Conservation (phyloP, 2,888 invertebrate species). For the Dryobotodes eremita region DNA sequence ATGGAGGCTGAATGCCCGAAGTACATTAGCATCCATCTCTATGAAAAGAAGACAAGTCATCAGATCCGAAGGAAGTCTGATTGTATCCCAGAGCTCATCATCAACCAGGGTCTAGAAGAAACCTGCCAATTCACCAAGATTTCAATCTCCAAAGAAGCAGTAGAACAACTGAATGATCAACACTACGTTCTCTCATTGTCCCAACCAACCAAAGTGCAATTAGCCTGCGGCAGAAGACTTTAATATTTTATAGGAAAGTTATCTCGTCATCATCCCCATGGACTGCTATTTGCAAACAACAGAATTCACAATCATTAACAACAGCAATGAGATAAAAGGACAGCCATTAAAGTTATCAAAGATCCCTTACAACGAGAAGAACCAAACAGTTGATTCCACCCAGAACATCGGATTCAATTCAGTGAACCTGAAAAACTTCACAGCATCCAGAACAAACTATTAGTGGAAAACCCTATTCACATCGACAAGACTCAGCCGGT, state of each 20-base stretch:
- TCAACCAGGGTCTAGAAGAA: background rate
- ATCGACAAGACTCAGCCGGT: background rate
- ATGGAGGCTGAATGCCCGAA: no score
- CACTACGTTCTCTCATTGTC: background rate
- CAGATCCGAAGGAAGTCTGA: slow-evolving; percentile 9
- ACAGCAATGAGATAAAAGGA: background rate
- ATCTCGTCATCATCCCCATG: background rate
- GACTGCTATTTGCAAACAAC: background rate
- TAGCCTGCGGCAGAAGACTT: background rate
- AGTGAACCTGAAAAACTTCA: background rate
- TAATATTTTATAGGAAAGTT: background rate
- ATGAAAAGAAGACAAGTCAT: slow-evolving; percentile 1
- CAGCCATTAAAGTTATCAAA: background rate
- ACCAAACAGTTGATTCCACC: background rate
- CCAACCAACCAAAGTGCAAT: background rate
- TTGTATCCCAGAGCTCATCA: slow-evolving; percentile 7
- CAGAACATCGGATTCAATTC: slow-evolving; percentile 7
- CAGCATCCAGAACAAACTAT: background rate
- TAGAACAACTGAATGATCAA: background rate
- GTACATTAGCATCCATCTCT: slow-evolving; percentile 1
- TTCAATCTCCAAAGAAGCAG: background rate
- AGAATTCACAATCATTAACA: background rate
- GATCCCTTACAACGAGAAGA: background rate
- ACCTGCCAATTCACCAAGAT: background rate
- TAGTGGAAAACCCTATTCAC: background rate